Percentiles rank a stretch among this genome's conserved stretches.
Conservation (phyloP, 92 coral and sea anemone genomes). For the Hydrozoanthus gracilis region DNA sequence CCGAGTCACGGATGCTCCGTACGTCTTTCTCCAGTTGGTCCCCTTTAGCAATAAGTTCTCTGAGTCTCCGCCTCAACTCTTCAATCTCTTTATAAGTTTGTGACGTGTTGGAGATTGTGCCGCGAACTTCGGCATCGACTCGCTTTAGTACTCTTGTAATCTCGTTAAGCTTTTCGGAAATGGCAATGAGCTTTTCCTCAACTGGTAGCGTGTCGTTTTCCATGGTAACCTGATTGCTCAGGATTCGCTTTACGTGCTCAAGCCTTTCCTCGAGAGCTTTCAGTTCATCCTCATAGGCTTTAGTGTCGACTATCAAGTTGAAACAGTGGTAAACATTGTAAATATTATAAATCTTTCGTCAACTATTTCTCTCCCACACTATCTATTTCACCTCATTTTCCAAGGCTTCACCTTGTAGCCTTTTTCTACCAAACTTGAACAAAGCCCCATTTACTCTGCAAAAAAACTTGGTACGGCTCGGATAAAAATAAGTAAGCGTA, state of each 20-base stretch:
- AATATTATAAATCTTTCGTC: too few relatives aligned
- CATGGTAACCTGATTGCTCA: slow-evolving; percentile 72
- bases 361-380: too few relatives aligned
- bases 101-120: slow-evolving; percentile 53
- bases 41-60: slow-evolving; percentile 61
- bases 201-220: slow-evolving; percentile 76
- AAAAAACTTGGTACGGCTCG: too few relatives aligned
- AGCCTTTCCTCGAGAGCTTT: slow-evolving; percentile 78
- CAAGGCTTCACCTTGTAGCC: too few relatives aligned
- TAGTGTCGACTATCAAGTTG: slow-evolving; percentile 47
- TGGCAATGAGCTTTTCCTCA: slow-evolving; percentile 63
- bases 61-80: slow-evolving; percentile 67
- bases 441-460: too few relatives aligned
- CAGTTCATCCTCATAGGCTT: slow-evolving; percentile 82
- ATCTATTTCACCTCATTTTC: too few relatives aligned
- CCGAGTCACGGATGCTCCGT: slow-evolving; percentile 59
- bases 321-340: neutral
- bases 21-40: slow-evolving; percentile 63
- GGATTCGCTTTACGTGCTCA: slow-evolving; percentile 65
- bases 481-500: too few relatives aligned
- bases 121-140: slow-evolving; percentile 51
- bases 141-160: slow-evolving; percentile 54
- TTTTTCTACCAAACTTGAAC: too few relatives aligned
- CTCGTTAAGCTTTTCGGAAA: slow-evolving; percentile 47
- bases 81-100: slow-evolving; percentile 74